These are phyloP conservation scores for Micrasema minimum DNA, from an alignment of 1,140 invertebrate genomes.

Conservation along the genomic window DNA sequence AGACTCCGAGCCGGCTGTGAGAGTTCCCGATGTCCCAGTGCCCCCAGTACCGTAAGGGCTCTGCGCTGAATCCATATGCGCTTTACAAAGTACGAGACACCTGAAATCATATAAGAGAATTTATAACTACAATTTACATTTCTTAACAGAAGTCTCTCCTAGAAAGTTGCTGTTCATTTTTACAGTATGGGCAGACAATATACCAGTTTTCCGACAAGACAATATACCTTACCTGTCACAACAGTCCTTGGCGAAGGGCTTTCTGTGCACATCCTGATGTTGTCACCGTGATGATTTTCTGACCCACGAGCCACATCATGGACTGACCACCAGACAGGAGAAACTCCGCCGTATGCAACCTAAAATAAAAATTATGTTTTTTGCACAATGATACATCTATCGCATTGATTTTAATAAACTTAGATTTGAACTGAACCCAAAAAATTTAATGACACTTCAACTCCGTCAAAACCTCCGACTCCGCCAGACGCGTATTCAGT, in stretches of 20 bases:
- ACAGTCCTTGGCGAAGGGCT: constrained; percentile 84
- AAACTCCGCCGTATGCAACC: constrained; percentile 85
- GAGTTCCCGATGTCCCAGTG: constrained; percentile 40
- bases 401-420: no score
- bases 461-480: no score
- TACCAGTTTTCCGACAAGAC: not conserved
- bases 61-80: constrained; percentile 56
- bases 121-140: no score
- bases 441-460: no score
- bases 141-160: no score
- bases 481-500: no score
- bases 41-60: constrained; percentile 49
- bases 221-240: constrained; percentile 72
- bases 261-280: constrained; percentile 91
- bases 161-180: no score
- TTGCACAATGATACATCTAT: no score
- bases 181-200: no score
- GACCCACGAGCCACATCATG: constrained; percentile 91
- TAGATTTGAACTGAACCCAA: no score
- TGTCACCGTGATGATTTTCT: constrained; percentile 92
- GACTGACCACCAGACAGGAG: constrained; percentile 85
- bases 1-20: constrained; percentile 36
- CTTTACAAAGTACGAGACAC: constrained; percentile 59
- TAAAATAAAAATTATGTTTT: no score
- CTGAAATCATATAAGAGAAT: constrained; percentile 35